These are phyloP conservation scores for Drymodes brunneopygia DNA, from an alignment of 2,113 vertebrate genomes.

Conservation along the genomic window DNA sequence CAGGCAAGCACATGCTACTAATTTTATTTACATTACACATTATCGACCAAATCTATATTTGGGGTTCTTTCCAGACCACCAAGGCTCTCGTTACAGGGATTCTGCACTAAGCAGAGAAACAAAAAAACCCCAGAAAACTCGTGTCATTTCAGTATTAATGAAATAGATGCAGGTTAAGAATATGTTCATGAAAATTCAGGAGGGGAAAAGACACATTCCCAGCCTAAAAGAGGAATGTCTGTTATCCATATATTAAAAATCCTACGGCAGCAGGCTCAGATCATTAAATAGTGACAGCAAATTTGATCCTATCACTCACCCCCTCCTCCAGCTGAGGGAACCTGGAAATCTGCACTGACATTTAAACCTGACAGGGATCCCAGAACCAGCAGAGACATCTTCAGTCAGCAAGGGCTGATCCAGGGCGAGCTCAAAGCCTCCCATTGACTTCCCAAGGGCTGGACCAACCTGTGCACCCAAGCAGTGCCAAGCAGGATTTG, in stretches of 20 bases:
- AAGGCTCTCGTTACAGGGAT: slow-evolving; percentile 56
- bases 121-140: background rate
- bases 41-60: slow-evolving; percentile 76
- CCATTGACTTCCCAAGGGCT: background rate
- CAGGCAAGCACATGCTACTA: slow-evolving; percentile 75
- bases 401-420: background rate
- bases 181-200: background rate
- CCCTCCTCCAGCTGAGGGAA: background rate
- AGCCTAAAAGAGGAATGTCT: background rate
- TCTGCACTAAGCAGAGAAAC: slow-evolving; percentile 37
- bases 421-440: background rate
- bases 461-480: background rate
- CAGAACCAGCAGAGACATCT: background rate
- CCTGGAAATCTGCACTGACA: background rate
- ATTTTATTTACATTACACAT: slow-evolving; percentile 88
- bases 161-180: background rate
- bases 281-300: background rate
- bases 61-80: slow-evolving; percentile 85
- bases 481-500: background rate
- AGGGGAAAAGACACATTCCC: background rate
- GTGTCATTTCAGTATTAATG: background rate
- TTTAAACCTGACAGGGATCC: background rate
- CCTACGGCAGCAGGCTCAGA: background rate
- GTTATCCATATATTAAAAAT: background rate
- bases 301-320: background rate